Conservation (phyloP, 2,113 vertebrate genomes). For the Pungitius pungitius region DNA sequence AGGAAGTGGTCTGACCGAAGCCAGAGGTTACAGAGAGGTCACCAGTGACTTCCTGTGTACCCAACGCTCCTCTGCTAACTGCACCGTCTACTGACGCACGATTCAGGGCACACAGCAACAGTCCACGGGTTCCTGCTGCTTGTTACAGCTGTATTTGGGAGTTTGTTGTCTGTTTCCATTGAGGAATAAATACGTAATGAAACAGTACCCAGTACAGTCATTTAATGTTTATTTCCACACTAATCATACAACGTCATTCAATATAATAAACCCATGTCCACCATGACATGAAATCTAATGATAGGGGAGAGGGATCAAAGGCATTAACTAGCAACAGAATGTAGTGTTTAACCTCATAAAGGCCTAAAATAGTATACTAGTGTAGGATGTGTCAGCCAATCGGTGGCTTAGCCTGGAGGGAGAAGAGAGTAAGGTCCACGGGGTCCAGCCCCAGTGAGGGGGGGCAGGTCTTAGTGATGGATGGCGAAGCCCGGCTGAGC, state of each 20-base stretch:
- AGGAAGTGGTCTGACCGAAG: constrained; percentile 77
- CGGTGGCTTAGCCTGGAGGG: background rate
- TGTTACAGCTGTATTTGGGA: background rate
- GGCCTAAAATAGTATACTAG: background rate
- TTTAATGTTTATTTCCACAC: background rate
- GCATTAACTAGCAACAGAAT: background rate
- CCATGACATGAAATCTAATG: background rate
- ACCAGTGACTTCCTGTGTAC: constrained; percentile 82
- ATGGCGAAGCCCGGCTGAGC: constrained; percentile 72
- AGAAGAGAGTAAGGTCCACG: constrained; percentile 12
- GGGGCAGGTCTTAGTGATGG: constrained; percentile 68
- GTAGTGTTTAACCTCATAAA: background rate
- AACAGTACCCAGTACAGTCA: background rate
- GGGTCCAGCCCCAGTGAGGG: background rate
- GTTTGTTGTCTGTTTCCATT: background rate
- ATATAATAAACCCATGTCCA: background rate
- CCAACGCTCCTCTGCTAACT: constrained; percentile 79
- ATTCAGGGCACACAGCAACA: background rate
- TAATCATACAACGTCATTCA: background rate
- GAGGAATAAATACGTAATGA: background rate
- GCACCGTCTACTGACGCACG: constrained; percentile 66
- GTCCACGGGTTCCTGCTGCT: no score
- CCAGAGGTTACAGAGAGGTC: constrained; percentile 76
- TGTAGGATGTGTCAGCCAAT: no score
- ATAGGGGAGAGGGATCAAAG: background rate